Base-by-base conservation (phyloP, 2,888 invertebrate genomes). In the Scaptomyza cyrtandrae region DNA sequence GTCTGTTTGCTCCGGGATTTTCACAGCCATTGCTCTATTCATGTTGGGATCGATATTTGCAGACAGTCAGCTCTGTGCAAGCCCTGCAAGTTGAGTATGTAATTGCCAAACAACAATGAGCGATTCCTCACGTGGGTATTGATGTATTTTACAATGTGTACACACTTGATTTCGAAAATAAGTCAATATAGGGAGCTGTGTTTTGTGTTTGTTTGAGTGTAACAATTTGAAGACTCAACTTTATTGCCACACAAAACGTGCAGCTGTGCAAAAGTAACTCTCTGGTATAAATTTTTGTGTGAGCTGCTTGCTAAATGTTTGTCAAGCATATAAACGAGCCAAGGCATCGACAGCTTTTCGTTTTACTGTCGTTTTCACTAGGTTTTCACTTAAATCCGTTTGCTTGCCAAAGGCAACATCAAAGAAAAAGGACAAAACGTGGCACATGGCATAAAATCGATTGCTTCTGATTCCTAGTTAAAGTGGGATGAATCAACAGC, bases 91-190 rank as follows among this genome's bases (percentile, higher is more conserved):
- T 69, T 63, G 64, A 81, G 71, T 71, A 56, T 67, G 70, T 80
- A 71, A 82, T 86, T 80, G 71, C 66, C 70, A 54, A 46, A 66
- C 62, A 72, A 84, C 78, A 86, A 86, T 88, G 69, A 80, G 44
- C 75, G 86, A 67, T 2, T 52, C 16, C 19, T 13, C n/a, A 27
- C 19, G 33, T 10, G 33, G 10, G 3, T 31, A 9, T 31, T 37
- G 43, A 44, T 37, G 7, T 6, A n/a, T 53, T 9, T 16, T 7
- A 31, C 16, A 45, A 44, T 41, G n/a, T 33, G 33, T 43, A 27
- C 27, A 6, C 27, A 59, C 24, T 39, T 44, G 31, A 54, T 49
- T 39, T 14, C 24, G 16, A 29, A 55, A 43, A 54, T 39, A 54
- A 46, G 39, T 62, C 45, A 44, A 55, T 35, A 61, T 29, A 5